Evolutionary conservation across 1,140 invertebrate genomes (phyloP), one percentile per base, ranked within the genome.

Genomic region (Cydia amplana): DNA sequence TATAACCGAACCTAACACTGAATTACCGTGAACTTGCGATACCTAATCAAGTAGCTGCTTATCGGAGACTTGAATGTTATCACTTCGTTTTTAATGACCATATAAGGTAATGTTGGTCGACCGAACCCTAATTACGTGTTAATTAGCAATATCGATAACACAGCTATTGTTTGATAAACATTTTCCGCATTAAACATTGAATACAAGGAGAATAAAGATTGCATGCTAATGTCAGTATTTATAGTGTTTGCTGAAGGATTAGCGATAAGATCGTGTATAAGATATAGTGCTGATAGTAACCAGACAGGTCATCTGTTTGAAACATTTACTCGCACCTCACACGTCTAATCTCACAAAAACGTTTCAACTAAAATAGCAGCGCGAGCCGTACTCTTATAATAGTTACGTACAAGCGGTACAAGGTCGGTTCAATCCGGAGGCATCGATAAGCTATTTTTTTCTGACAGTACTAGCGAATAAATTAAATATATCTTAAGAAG

Each of bases 51-150:
- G 1, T 32, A 36, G 65, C 16, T 16, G n/a, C 65, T 70, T 36
- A 70, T 70, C 65, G 18, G 32, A 6, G 14, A 70, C 65, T 16
- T 70, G 32, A 70, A n/a, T 40, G 28, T 70, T 70, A 70, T 70
- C 65, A 70, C n/a, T 40, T 70, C 16, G 36, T 70, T 10, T 18
- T 70, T 18, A 9, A 23, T 70, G 65, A 43, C 65, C 65, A 70
- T 70, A 70, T 70, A 70, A 36, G 65, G 65, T 40, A 70, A 70
- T 70, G 65, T 70, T 70, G 36, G 32, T 43, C 65, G 65, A 67
- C 32, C 16, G 20, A 36, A 70, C 36, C 2, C 9, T 18, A 70
- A 70, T 70, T 43, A 70, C 55, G 28, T 40, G 65, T 36, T 70
- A 70, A 70, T 70, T 70, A 18, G 23, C 32, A 70, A 70, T 40